phyloP scores from a whole-genome alignment of 2,113 vertebrate species.

The Barnardius zonarius region DNA sequence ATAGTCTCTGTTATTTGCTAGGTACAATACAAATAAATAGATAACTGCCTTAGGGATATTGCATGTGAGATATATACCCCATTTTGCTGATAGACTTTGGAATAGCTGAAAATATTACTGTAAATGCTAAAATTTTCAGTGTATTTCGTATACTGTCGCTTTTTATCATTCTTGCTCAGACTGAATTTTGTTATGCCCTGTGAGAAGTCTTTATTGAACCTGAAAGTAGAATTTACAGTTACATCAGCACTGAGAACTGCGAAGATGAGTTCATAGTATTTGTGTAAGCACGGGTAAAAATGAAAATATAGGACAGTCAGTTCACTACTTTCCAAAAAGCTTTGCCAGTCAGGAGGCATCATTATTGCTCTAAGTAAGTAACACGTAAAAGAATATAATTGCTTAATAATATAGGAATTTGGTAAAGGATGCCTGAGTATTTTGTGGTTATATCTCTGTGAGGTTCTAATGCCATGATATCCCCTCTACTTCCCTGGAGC shows the following conservation, averaged over 20 bases:
- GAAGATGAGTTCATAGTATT: neutral
- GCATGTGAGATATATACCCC: neutral
- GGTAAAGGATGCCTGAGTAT: neutral
- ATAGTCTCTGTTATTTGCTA: neutral
- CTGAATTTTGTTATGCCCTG: neutral
- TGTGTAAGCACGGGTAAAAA: neutral
- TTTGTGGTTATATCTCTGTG: rapidly evolving
- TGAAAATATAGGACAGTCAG: neutral
- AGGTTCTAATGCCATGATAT: neutral
- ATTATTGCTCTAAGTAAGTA: neutral
- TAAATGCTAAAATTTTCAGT: neutral
- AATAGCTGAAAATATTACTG: neutral
- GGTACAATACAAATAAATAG: neutral
- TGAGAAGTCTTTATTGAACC: neutral
- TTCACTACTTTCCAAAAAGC: neutral
- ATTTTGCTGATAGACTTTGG: neutral
- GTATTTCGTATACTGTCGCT: neutral
- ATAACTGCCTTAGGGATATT: neutral
- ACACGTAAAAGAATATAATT: neutral
- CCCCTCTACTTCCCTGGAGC: neutral
- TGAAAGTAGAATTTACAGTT: neutral
- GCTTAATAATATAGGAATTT: neutral
- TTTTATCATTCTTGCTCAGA: neutral
- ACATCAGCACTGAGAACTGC: neutral
- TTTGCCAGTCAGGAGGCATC: neutral